phyloP scores from a whole-genome alignment of 2,113 vertebrate genomes.

The Platanista minor region DNA sequence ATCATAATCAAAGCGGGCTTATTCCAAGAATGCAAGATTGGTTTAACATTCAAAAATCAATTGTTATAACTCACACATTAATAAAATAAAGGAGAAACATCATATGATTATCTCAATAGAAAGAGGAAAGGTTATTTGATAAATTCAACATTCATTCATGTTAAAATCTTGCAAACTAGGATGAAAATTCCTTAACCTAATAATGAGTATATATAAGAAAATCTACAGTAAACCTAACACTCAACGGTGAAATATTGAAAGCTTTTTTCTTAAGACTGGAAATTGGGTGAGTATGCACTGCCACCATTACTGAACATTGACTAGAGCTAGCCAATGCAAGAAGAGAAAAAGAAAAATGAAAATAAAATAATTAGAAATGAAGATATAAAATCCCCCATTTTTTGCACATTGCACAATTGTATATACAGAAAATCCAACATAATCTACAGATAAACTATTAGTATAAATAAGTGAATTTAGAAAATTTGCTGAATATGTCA shows the following conservation, averaged over 20 bases:
- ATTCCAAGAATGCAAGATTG: neutral
- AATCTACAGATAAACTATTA: neutral
- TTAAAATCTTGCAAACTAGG: neutral
- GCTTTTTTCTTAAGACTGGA: neutral
- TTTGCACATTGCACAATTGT: neutral
- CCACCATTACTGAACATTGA: neutral
- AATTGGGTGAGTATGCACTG: neutral
- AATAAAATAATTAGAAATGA: neutral
- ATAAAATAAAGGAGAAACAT: slow-evolving; percentile 12
- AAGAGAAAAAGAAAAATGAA: neutral
- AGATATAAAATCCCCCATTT: neutral
- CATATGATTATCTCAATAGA: neutral
- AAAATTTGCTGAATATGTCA: neutral
- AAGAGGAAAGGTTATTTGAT: neutral
- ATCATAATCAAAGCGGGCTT: neutral
- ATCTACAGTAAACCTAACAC: neutral
- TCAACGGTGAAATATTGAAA: neutral
- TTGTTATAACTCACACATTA: neutral
- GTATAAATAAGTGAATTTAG: neutral
- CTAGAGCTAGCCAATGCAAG: neutral
- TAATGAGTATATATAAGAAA: neutral
- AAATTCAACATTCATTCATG: neutral
- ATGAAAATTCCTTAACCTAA: neutral
- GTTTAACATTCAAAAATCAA: neutral
- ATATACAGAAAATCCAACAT: neutral